Percentiles rank a stretch among this genome's conserved stretches.
Conservation (phyloP, 2,888 invertebrate genomes). For the Apodemia hepburni region DNA sequence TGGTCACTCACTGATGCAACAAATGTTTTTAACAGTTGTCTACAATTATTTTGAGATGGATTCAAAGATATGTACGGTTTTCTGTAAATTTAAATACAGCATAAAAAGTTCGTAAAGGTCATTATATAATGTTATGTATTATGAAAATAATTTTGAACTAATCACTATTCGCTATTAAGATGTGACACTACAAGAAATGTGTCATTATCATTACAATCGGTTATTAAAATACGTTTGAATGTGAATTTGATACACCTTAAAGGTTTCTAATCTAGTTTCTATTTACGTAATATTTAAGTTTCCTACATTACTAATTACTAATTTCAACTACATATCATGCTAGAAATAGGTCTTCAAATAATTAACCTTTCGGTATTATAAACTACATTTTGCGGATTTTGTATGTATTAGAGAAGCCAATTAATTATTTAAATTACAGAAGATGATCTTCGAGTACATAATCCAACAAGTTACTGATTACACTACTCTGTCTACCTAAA, state of each 20-base stretch:
- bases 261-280: background rate
- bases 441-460: conserved; percentile 6
- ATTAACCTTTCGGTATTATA: background rate
- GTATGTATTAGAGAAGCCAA: background rate
- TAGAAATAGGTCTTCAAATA: background rate
- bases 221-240: background rate
- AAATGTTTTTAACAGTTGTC: background rate
- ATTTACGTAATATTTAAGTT: conserved; percentile 1
- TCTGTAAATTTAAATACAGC: conserved; percentile 35
- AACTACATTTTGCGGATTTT: background rate
- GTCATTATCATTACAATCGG: background rate
- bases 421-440: background rate
- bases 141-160: conserved; percentile 3
- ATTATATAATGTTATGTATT: background rate
- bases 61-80: conserved; percentile 39
- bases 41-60: conserved; percentile 31
- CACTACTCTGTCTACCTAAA: background rate
- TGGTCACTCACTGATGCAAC: background rate
- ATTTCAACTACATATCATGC: background rate
- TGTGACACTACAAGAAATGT: background rate
- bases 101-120: background rate
- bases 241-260: background rate
- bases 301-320: conserved; percentile 4
- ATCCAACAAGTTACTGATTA: background rate
- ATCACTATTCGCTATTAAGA: conserved; percentile 7